Conservation (phyloP, 2,113 vertebrate species). For the Dipodomys stephensi region DNA sequence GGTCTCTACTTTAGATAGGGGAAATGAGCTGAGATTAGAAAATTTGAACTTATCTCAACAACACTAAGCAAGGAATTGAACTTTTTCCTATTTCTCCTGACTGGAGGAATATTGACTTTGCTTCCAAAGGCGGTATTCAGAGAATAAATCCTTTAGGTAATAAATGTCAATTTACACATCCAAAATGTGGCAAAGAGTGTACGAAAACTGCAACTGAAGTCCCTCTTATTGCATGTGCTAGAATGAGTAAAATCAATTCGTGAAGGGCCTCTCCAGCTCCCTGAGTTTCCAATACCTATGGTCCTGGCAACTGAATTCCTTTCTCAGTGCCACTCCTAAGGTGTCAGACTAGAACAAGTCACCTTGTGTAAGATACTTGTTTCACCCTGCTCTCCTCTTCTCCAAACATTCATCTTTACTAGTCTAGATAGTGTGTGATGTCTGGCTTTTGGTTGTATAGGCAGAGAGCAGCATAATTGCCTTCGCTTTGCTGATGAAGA, state of each 20-base stretch:
- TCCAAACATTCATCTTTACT: not conserved
- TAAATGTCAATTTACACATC: not conserved
- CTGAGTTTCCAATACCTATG: not conserved
- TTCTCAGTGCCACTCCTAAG: not conserved
- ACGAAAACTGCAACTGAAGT: not conserved
- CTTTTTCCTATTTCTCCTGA: not conserved
- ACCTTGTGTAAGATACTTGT: not conserved
- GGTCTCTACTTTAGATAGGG: not conserved
- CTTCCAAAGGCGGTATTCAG: not conserved
- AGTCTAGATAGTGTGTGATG: not conserved
- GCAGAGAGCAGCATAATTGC: not conserved
- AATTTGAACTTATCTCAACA: constrained; percentile 3
- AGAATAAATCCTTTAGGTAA: not conserved
- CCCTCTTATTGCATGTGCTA: not conserved
- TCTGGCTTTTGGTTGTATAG: not conserved
- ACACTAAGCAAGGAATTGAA: not conserved
- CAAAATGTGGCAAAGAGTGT: not conserved
- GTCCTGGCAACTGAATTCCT: not conserved
- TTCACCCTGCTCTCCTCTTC: not conserved
- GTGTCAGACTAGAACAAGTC: not conserved
- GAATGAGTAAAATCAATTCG: not conserved
- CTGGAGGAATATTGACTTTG: not conserved
- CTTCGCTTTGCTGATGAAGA: not conserved
- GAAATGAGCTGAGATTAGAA: not conserved
- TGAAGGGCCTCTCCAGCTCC: not conserved